Conservation (phyloP, 2,888 invertebrate genomes). For the Himalopsyche anomala region DNA sequence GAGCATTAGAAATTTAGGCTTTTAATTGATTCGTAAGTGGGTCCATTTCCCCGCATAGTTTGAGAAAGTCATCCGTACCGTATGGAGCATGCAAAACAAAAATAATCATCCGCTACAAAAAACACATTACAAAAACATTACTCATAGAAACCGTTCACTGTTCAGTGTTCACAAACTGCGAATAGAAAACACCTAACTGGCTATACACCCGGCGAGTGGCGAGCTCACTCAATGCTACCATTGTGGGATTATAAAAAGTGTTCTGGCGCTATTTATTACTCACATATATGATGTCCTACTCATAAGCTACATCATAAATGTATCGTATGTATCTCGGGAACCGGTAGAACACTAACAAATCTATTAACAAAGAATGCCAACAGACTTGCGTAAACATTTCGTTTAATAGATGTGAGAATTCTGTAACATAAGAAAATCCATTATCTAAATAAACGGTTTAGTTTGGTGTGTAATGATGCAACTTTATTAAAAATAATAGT, state of each 20-base stretch:
- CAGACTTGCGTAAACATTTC: not conserved
- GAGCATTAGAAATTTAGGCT: too few relatives aligned
- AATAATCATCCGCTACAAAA: conserved; percentile 34
- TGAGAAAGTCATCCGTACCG: conserved; percentile 20
- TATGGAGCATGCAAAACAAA: conserved; percentile 42
- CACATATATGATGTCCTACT: not conserved
- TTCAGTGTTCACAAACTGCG: not conserved
- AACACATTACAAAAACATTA: conserved; percentile 45
- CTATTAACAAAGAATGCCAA: not conserved
- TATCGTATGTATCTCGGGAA: not conserved
- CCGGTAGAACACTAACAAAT: not conserved
- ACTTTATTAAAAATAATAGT: too few relatives aligned
- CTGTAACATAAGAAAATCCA: too few relatives aligned
- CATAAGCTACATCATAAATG: too few relatives aligned
- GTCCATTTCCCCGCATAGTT: not conserved
- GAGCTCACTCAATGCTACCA: not conserved
- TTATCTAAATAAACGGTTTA: too few relatives aligned
- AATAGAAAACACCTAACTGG: conserved; percentile 12
- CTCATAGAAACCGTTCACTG: conserved; percentile 22
- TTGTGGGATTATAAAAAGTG: conserved; percentile 16
- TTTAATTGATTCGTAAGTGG: not conserved
- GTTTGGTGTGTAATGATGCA: too few relatives aligned
- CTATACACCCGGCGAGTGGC: not conserved
- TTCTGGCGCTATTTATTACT: not conserved
- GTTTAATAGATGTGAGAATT: too few relatives aligned